Evolutionary conservation across 2,797 vertebrate genomes (phyloP).

Genomic region (Nothura maculosa): DNA sequence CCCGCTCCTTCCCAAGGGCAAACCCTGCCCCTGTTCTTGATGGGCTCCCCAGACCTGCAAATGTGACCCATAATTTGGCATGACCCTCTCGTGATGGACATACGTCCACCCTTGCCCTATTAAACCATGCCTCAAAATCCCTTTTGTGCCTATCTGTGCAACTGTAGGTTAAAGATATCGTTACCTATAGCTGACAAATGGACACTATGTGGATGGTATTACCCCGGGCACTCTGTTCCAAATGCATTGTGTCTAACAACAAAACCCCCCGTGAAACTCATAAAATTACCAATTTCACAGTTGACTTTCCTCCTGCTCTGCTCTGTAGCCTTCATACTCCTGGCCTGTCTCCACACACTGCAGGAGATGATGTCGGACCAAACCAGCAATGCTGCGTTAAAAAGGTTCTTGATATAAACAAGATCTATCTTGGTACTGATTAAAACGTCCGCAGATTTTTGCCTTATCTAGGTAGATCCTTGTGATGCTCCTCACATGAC

Average conservation of each 20-base stretch:
- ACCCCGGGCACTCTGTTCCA: constrained; percentile 82
- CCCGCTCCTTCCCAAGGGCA: not conserved
- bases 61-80: rapidly evolving
- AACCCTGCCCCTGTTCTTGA: not conserved
- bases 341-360: constrained; percentile 87
- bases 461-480: constrained; percentile 57
- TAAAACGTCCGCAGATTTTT: constrained; percentile 75
- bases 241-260: constrained; percentile 86
- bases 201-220: constrained; percentile 77
- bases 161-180: constrained; percentile 74
- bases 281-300: constrained; percentile 90
- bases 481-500: constrained; percentile 3
- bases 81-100: not conserved
- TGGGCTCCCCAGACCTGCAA: not conserved
- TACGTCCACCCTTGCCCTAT: not conserved
- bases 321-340: constrained; percentile 86
- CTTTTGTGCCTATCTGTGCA: not conserved
- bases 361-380: constrained; percentile 85
- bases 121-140: not conserved
- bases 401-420: constrained; percentile 80
- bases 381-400: constrained; percentile 78
- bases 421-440: constrained; percentile 77
- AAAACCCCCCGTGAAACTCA: constrained; percentile 87
- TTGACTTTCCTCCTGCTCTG: constrained; percentile 88
- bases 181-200: constrained; percentile 80